A percentile compares a stretch with the other conserved stretches of the same genome.
Evolutionary conservation across 2,888 invertebrate species (phyloP).

Genomic region (Patella depressa): DNA sequence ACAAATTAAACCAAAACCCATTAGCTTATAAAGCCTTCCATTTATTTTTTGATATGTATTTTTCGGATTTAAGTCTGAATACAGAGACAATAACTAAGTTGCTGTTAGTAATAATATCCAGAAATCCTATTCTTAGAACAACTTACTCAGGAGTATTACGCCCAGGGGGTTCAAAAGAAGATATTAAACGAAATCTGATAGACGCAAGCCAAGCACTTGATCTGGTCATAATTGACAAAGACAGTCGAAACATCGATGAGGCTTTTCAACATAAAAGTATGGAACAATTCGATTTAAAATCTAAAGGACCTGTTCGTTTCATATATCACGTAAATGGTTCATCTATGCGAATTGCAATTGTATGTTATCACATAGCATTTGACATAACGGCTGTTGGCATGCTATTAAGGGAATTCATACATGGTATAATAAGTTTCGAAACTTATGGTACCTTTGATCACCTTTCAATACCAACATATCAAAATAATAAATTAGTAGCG

Average conservation of each 20-base stretch:
- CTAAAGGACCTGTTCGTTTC: neutral
- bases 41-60: neutral
- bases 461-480: neutral
- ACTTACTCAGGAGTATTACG: neutral
- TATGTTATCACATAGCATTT: neutral
- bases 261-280: neutral
- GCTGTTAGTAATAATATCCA: neutral
- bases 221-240: neutral
- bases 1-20: neutral
- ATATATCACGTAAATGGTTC: neutral
- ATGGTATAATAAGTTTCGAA: neutral
- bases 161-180: neutral
- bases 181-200: neutral
- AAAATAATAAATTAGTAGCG: neutral
- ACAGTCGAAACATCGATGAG: neutral
- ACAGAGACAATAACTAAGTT: neutral
- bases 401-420: neutral
- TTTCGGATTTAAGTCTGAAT: neutral
- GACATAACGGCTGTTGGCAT: neutral
- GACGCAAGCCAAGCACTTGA: neutral
- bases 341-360: neutral
- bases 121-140: neutral
- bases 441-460: neutral
- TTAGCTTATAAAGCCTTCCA: neutral
- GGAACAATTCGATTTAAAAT: neutral